Conservation (phyloP, 2,113 vertebrate species). For the Gnathonemus longibarbis region DNA sequence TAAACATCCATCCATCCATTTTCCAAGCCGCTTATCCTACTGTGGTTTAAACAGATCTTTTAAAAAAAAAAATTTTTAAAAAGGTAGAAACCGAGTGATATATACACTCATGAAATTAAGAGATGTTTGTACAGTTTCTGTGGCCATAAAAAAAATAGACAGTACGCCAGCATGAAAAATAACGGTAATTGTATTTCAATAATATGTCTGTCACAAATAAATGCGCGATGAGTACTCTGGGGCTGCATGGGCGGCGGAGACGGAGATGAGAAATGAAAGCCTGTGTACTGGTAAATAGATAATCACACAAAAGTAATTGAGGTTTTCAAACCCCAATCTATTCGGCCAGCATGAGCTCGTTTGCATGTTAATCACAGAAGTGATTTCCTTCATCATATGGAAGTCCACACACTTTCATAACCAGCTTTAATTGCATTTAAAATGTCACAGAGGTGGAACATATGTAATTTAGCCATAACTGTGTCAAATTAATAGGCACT, state of each 20-base stretch:
- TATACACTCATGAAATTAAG: constrained; percentile 37
- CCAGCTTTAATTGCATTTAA: constrained; percentile 99
- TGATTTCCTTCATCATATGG: constrained; percentile 94
- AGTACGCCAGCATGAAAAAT: constrained; percentile 51
- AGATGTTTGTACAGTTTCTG: constrained; percentile 34
- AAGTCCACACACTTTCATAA: constrained; percentile 94
- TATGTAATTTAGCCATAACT: constrained; percentile 97
- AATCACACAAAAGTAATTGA: constrained; percentile 99
- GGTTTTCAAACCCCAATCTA: constrained; percentile 99
- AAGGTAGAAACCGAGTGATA: constrained; percentile 34
- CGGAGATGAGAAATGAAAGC: constrained; percentile 95
- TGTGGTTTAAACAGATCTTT: constrained; percentile 46
- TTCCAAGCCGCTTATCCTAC: too few relatives aligned
- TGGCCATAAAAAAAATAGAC: constrained; percentile 40
- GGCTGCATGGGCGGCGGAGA: constrained; percentile 75
- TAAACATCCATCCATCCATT: constrained; percentile 42
- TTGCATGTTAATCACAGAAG: constrained; percentile 99
- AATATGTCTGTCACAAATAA: constrained; percentile 60
- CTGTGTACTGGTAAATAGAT: constrained; percentile 99
- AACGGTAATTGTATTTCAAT: constrained; percentile 42
- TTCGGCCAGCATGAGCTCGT: constrained; percentile 99
- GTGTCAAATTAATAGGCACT: constrained; percentile 94
- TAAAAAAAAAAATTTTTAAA: neutral
- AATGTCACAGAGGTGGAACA: constrained; percentile 98
- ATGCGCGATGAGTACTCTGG: constrained; percentile 61